Percentiles rank a stretch among this genome's conserved stretches.
Conservation (phyloP, 23 tunicate genomes). For the Oikopleura vanhoeffeni region DNA sequence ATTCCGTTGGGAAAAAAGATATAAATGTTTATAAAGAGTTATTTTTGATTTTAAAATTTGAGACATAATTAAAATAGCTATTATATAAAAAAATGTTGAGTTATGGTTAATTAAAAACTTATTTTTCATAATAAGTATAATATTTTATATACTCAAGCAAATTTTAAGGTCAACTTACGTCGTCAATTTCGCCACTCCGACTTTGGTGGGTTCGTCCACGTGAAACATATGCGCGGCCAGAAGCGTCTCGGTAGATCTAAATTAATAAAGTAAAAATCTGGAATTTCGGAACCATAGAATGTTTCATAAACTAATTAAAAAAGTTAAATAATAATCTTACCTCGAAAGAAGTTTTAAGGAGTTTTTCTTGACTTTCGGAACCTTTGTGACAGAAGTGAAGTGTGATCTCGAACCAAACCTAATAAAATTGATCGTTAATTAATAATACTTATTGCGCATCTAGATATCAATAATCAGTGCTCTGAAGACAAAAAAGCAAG, state of each 20-base stretch:
- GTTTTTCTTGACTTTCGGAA: constrained; percentile 65
- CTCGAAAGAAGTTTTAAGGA: constrained; percentile 35
- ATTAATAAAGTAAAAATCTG: too few species aligned
- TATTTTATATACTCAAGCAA: too few species aligned
- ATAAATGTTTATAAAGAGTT: too few species aligned
- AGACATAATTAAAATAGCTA: too few species aligned
- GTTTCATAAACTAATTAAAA: too few species aligned
- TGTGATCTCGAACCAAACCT: constrained; percentile 96
- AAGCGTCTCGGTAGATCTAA: constrained; percentile 30
- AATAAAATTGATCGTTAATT: not conserved
- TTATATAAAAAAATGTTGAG: not conserved
- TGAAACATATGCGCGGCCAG: constrained; percentile 37
- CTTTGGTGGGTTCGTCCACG: constrained; percentile 17
- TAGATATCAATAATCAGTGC: too few species aligned
- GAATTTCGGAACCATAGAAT: too few species aligned
- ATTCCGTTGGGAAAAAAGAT: too few species aligned
- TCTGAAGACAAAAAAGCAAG: too few species aligned
- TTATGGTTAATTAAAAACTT: not conserved
- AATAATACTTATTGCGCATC: too few species aligned
- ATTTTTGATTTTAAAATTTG: too few species aligned
- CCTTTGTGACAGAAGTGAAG: constrained; percentile 78
- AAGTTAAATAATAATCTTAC: not conserved
- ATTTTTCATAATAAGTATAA: too few species aligned
- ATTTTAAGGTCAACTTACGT: constrained; percentile 33
- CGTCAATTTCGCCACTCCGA: constrained; percentile 23